Evolutionary conservation across 2,113 vertebrate genomes (phyloP).

Genomic region (Asarcornis scutulata): DNA sequence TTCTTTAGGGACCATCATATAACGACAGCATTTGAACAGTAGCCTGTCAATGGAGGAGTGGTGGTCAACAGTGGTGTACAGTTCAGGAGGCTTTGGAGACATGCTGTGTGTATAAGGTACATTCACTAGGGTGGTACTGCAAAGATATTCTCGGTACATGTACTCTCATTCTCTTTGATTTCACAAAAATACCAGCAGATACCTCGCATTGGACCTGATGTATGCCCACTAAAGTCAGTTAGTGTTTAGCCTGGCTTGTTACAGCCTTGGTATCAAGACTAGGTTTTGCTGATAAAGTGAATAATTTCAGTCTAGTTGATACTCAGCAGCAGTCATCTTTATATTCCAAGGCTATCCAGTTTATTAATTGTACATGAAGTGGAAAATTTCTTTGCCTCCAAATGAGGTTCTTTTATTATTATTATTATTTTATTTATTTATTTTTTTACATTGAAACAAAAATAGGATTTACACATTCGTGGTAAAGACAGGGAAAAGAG

Average conservation of each 20-base stretch:
- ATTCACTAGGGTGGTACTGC: rapidly evolving
- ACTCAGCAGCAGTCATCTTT: background rate
- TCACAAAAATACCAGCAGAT: background rate
- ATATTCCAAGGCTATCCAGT: background rate
- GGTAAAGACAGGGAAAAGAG: background rate
- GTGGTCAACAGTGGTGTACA: rapidly evolving
- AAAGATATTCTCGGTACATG: background rate
- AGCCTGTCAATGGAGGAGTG: background rate
- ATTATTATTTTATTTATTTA: no score
- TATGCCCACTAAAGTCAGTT: background rate
- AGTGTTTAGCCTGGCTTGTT: background rate
- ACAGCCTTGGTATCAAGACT: background rate
- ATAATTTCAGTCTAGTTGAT: background rate
- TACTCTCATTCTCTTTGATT: background rate
- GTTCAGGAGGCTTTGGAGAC: background rate
- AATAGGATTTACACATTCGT: background rate
- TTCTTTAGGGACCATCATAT: background rate
- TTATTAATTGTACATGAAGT: background rate
- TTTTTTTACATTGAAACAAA: background rate
- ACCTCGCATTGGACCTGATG: background rate
- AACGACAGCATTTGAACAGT: background rate
- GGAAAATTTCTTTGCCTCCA: background rate
- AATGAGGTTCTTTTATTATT: background rate
- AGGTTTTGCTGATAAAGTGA: background rate
- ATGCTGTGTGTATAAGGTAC: rapidly evolving